Base-by-base conservation (phyloP, 2,888 invertebrate species). In the Aspidiotus destructor region DNA sequence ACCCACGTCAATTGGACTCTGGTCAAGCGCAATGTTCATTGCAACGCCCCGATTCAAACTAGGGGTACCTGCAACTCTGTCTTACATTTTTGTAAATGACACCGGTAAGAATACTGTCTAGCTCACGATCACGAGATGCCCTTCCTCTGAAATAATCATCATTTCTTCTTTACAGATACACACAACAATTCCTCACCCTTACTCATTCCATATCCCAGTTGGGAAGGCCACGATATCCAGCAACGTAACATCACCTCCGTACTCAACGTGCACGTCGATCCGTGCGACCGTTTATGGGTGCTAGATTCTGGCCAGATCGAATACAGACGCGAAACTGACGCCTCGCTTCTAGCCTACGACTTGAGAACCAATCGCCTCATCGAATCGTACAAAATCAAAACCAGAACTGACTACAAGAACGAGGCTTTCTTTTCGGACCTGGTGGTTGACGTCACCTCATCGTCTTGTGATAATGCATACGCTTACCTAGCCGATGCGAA, bases 401-500 rank as follows among this genome's bases (percentile, higher is more conserved):
- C 83, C n/a, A 77, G 77, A 0, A 70, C 70, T n/a, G 86, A 87
- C 73, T 79, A 84, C 75, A 87, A 86, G 73, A 83, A 86, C 63
- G 84, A 86, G 71, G 86, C 87, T 0, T 89, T 89, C 79, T 86
- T 89, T 74, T 88, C 87, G 2, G 89, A 89, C 75, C 84, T 89
- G 74, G 86, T 86, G 1, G 83, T 89, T 0, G 91, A 91, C 74
- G 83, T 84, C 1, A 83, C 83, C 62, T 81, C 84, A 48, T 79
- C 83, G n/a, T 82, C 83, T 53, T 91, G 90, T 74, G 85, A 87
- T 67, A 80, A 88, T 72, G 86, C 89, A 0, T 87, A 81, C 74
- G 88, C 87, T 0, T 91, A 91, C 75, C 77, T 88, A 13, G 87
- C 91, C 0, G 91, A 91, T 75, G 72, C 74, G 7, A 73, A 86